Base-by-base conservation (phyloP, 2,888 invertebrate genomes). In the Erebia aethiops region DNA sequence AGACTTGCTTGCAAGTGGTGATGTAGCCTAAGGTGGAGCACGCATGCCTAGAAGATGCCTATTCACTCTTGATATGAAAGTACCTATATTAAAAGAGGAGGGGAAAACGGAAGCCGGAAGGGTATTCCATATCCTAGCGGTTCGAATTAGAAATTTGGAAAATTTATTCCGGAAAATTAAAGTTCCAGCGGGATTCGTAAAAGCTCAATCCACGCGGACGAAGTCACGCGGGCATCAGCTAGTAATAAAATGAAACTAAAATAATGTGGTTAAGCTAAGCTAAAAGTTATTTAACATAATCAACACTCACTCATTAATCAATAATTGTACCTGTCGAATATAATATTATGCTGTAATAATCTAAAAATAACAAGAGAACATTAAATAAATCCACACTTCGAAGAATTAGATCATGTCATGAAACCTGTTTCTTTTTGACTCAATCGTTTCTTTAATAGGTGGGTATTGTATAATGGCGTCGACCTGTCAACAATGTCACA, bases 401-500 rank as follows among this genome's bases (percentile, higher is more conserved):
- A 16, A 11, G 52, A 57, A 57, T 46, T 43, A 66, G 66, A 66
- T 66, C 66, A 9, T 14, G 61, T 54, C 46, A 66, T 54, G 13
- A 26, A 66, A 65, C 51, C 35, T 13, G 66, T 54, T 60, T 51
- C 56, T 67, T 71, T 66, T 70, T 63, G 67, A 69, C 52, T 61
- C 62, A 58, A 21, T 56, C 2, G 65, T 57, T 57, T 69, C 57
- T 64, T 64, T 56, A 70, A 67, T 61, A 76, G 75, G 57, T 68
- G 56, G 70, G 65, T 54, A 76, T 79, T 77, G 73, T 67, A 63
- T 71, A 71, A 70, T 64, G 51, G 18, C n/a, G 14, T 16, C 61
- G 60, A 78, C 78, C 76, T 80, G 81, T 83, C 82, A 79, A 84
- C 86, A 85, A 84, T 82, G 75, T 71, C 74, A 75, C 73, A 77